Conservation (phyloP, 2,797 vertebrate species). For the Pseudochirops corinnae region DNA sequence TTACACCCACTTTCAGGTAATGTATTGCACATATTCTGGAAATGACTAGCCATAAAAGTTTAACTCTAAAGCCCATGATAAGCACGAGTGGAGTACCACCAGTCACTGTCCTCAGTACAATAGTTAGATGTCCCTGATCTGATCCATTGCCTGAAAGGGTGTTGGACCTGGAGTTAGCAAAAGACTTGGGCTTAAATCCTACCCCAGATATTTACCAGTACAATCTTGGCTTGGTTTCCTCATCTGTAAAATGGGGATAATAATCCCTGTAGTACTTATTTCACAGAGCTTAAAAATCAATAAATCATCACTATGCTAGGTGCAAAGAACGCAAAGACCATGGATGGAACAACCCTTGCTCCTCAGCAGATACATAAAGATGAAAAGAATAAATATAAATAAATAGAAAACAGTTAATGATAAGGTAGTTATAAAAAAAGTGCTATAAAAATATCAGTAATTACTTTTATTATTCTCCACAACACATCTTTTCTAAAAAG, state of each 20-base stretch:
- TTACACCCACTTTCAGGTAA: not conserved
- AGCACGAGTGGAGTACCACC: not conserved
- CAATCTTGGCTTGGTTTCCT: not conserved
- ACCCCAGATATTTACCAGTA: not conserved
- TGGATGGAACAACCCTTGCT: not conserved
- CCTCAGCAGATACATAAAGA: not conserved
- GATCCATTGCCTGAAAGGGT: not conserved
- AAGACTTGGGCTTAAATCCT: not conserved
- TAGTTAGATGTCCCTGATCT: not conserved
- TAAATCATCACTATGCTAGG: not conserved
- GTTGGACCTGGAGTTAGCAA: not conserved
- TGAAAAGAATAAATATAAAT: not conserved
- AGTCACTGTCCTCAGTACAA: not conserved
- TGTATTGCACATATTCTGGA: not conserved
- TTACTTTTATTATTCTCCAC: not conserved
- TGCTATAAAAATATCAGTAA: not conserved
- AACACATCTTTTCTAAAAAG: not conserved
- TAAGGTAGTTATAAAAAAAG: not conserved
- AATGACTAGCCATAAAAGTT: not conserved
- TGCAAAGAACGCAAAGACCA: not conserved
- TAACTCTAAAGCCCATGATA: not conserved
- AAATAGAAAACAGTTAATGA: not conserved
- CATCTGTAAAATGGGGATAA: not conserved
- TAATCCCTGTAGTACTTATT: not conserved
- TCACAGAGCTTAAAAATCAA: not conserved